Evolutionary conservation across 2,113 vertebrate genomes (phyloP).

Genomic region (Pholis gunnellus): DNA sequence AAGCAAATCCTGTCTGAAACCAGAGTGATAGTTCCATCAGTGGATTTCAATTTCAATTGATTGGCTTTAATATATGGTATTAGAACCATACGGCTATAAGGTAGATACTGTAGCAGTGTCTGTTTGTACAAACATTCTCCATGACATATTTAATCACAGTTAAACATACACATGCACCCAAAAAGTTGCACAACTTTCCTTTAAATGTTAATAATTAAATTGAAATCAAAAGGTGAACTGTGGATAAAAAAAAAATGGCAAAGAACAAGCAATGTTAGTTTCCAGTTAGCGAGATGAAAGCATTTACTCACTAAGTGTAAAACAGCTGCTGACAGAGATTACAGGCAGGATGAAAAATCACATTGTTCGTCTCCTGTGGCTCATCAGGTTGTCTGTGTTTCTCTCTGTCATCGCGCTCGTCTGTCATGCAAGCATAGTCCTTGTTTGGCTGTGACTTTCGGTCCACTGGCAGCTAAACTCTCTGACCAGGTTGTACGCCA

Average conservation of each 20-base stretch:
- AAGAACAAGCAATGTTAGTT: conserved; percentile 19
- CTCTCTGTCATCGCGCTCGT: conserved; percentile 56
- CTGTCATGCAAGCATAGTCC: conserved; percentile 43
- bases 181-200: background rate
- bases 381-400: conserved; percentile 52
- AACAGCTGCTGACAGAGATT: conserved; percentile 51
- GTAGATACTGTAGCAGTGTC: background rate
- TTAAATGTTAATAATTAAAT: background rate
- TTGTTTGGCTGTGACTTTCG: conserved; percentile 29
- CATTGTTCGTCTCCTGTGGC: conserved; percentile 55
- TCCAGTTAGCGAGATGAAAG: conserved; percentile 28
- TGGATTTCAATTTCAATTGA: conserved; percentile 16
- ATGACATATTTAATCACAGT: conserved; percentile 12
- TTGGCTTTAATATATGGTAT: background rate
- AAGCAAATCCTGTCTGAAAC: conserved; percentile 52
- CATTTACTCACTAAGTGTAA: conserved; percentile 69
- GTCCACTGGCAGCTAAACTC: conserved; percentile 22
- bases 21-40: conserved; percentile 52
- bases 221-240: background rate
- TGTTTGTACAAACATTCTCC: background rate
- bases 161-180: background rate
- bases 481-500: conserved; percentile 15
- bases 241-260: background rate
- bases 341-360: conserved; percentile 60
- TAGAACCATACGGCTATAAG: conserved; percentile 2